These are phyloP conservation scores for Anastrepha ludens DNA, from an alignment of 1,140 invertebrate genomes.

Conservation along the genomic window DNA sequence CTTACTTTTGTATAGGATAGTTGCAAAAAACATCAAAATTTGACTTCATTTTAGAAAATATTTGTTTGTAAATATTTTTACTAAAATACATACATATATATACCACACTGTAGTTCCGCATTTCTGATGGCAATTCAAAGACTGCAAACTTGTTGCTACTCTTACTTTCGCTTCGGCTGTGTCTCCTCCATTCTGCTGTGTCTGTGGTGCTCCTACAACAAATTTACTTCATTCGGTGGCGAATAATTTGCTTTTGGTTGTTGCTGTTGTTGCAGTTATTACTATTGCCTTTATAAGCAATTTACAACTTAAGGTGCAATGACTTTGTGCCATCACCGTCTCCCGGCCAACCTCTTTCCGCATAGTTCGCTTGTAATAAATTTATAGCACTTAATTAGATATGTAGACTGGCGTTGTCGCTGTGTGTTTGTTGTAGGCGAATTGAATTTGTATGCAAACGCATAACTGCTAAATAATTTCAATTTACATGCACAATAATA, in stretches of 20 bases:
- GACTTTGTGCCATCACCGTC: conserved; percentile 7
- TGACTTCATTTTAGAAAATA: no score
- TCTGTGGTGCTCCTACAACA: neutral
- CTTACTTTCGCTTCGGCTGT: neutral
- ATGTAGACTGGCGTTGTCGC: conserved; percentile 38
- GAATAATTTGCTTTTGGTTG: neutral
- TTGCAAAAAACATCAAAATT: no score
- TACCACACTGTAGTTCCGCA: no score
- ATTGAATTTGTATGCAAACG: conserved; percentile 47
- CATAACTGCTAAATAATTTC: conserved; percentile 49
- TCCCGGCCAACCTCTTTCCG: neutral
- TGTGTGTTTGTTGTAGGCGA: conserved; percentile 19
- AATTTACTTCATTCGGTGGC: neutral
- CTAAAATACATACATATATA: no score
- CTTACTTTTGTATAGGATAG: no score
- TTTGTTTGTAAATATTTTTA: no score
- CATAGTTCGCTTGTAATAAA: conserved; percentile 33
- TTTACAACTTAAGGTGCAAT: conserved; percentile 50
- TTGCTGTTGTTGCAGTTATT: conserved; percentile 28
- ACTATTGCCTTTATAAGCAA: conserved; percentile 41
- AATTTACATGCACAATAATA: conserved; percentile 52
- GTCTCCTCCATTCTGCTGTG: conserved; percentile 1
- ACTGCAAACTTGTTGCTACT: neutral
- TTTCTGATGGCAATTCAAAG: neutral
- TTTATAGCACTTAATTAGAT: conserved; percentile 53